phyloP scores from a whole-genome alignment of 1,140 invertebrate species.

The Musca domestica region DNA sequence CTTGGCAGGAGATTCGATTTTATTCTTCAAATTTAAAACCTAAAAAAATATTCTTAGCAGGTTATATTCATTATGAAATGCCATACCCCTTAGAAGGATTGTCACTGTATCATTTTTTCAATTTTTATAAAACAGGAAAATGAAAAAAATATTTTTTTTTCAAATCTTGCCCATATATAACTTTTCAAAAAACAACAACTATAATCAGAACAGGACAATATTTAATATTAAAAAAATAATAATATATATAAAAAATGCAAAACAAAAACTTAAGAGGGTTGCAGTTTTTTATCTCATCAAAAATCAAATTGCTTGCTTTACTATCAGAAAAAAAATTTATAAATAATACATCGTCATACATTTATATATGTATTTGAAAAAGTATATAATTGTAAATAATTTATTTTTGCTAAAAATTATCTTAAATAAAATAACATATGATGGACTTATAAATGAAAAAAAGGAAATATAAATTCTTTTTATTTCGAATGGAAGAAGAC shows the following conservation, averaged over 20 bases:
- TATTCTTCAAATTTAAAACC: no score
- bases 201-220: not conserved
- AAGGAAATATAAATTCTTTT: not conserved
- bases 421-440: not conserved
- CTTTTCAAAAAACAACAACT: conserved; percentile 3
- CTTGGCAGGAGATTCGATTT: no score
- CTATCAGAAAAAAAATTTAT: not conserved
- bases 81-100: no score
- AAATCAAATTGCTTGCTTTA: conserved; percentile 11
- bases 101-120: no score
- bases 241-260: no score
- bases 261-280: no score
- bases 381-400: conserved; percentile 4
- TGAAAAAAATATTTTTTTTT: not conserved
- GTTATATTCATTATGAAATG: no score
- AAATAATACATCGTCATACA: not conserved
- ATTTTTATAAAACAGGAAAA: no score
- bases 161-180: conserved; percentile 11
- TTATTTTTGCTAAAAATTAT: conserved; percentile 17
- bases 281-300: not conserved
- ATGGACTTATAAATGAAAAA: not conserved
- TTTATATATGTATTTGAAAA: no score
- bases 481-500: not conserved
- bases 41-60: no score
- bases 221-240: not conserved